Evolutionary conservation across 2,888 invertebrate genomes (phyloP).

Genomic region (Andrena haemorrhoa): DNA sequence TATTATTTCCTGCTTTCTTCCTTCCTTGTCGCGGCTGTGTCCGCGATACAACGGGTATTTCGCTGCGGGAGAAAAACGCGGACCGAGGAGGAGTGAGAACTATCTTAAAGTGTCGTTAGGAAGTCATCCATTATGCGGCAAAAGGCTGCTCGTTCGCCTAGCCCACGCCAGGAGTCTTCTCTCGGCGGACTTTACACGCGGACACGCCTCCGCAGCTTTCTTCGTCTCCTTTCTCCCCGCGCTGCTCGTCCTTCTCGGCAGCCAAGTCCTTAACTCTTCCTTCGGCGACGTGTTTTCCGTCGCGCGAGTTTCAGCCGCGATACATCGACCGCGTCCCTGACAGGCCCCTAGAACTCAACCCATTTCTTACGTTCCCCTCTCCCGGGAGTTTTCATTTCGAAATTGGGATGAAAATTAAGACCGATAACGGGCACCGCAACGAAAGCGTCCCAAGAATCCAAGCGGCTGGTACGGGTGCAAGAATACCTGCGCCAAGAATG

Average conservation of each 20-base stretch:
- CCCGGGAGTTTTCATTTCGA: background rate
- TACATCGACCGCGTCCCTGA: conserved; percentile 8
- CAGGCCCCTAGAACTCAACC: background rate
- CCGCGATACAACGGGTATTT: conserved; percentile 40
- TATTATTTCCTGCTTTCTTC: conserved; percentile 76
- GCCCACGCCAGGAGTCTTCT: conserved; percentile 75
- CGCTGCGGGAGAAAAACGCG: conserved; percentile 67
- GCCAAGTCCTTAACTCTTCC: conserved; percentile 49
- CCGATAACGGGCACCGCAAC: too few species aligned
- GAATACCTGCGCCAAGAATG: background rate
- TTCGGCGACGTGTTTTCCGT: conserved; percentile 48
- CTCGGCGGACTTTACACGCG: conserved; percentile 71
- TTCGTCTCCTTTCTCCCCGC: conserved; percentile 58
- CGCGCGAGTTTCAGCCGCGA: conserved; percentile 35
- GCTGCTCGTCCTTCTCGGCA: conserved; percentile 36
- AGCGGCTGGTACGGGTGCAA: too few species aligned
- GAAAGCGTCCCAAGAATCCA: too few species aligned
- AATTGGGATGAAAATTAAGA: too few species aligned
- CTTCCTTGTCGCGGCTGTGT: conserved; percentile 17
- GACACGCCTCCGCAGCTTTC: conserved; percentile 73
- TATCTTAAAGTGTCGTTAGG: conserved; percentile 83
- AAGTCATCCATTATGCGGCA: conserved; percentile 82
- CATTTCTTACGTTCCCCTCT: background rate
- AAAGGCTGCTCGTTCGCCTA: conserved; percentile 73
- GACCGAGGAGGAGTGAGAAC: conserved; percentile 75